These are phyloP conservation scores for Ara ararauna DNA, from an alignment of 2,797 vertebrate genomes.

Conservation along the genomic window DNA sequence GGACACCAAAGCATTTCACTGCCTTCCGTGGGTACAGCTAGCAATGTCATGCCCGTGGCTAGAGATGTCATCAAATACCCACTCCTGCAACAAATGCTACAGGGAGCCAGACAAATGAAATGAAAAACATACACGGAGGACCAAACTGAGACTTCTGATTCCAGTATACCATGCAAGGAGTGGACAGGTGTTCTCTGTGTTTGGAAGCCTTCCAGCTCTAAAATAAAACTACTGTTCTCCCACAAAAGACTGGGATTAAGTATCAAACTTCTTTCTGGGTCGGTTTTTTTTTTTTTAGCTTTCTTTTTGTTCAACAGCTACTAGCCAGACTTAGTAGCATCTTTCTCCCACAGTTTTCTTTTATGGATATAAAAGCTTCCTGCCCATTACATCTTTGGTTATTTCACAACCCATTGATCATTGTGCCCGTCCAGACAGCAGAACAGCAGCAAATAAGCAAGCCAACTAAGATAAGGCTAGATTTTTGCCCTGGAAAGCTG, in stretches of 20 bases:
- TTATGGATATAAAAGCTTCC: background rate
- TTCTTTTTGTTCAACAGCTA: slow-evolving; percentile 32
- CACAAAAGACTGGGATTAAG: slow-evolving; percentile 20
- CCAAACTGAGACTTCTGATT: slow-evolving; percentile 25
- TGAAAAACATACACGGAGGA: background rate
- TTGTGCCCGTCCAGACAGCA: slow-evolving; percentile 2
- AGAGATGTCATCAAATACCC: background rate
- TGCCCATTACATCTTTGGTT: slow-evolving; percentile 7
- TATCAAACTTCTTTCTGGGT: background rate
- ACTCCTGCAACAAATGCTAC: background rate
- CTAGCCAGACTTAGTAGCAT: background rate
- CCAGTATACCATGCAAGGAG: background rate
- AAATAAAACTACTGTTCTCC: slow-evolving; percentile 49
- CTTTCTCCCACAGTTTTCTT: background rate
- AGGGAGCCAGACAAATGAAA: background rate
- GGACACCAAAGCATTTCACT: background rate
- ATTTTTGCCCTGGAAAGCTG: background rate
- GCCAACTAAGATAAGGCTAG: slow-evolving; percentile 16
- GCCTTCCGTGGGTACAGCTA: background rate
- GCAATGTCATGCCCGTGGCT: background rate
- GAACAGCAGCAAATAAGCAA: slow-evolving; percentile 30
- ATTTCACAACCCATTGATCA: slow-evolving; percentile 44
- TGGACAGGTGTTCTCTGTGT: background rate
- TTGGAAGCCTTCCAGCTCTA: slow-evolving; percentile 43
- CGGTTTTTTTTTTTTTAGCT: background rate